phyloP scores from a whole-genome alignment of 2,113 vertebrate species.

The Dicerorhinus sumatrensis region DNA sequence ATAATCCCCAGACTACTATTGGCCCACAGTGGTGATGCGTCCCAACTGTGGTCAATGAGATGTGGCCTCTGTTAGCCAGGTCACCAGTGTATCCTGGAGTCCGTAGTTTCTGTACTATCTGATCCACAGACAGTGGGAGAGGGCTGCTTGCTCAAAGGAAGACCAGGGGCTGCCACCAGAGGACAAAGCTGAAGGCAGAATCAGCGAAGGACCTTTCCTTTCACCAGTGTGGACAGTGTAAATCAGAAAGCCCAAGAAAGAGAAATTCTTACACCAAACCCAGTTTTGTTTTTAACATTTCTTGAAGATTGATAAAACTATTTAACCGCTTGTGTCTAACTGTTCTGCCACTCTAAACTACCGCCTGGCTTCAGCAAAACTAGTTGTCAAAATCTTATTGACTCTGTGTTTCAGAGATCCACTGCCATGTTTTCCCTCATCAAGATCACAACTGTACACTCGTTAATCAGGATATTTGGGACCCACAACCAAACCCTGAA shows the following conservation, averaged over 20 bases:
- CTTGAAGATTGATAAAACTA: background rate
- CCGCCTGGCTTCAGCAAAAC: background rate
- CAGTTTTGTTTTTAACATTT: slow-evolving; percentile 14
- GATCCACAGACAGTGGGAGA: background rate
- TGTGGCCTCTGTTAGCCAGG: background rate
- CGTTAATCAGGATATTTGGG: background rate
- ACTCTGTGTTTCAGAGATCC: background rate
- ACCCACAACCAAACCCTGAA: background rate
- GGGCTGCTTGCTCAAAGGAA: background rate
- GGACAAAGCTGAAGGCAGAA: background rate
- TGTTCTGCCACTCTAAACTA: background rate
- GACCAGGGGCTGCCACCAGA: background rate
- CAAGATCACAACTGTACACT: background rate
- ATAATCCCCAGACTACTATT: background rate
- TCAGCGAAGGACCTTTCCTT: background rate
- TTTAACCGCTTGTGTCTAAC: background rate
- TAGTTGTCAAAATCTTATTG: slow-evolving; percentile 22
- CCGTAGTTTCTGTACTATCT: background rate
- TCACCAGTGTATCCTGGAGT: background rate
- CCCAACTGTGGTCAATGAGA: background rate
- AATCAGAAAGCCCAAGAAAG: background rate
- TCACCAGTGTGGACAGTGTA: background rate
- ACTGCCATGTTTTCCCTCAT: background rate
- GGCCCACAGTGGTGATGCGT: fast-evolving
- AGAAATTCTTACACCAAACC: background rate